Evolutionary conservation across 2,888 invertebrate species (phyloP).

Genomic region (Epistrophella euchroma): DNA sequence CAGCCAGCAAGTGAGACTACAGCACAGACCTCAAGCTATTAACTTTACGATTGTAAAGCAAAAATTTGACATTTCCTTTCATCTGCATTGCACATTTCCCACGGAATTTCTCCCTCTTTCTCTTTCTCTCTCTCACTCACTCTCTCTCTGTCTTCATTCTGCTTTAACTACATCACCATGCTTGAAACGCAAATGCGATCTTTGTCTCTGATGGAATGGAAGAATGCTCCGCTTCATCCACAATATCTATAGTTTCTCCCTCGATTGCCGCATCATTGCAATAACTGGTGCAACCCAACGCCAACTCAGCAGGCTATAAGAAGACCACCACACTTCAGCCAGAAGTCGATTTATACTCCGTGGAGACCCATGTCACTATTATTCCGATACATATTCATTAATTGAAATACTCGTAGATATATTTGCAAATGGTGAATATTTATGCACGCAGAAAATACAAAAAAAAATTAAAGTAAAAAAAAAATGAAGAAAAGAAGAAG

Average conservation of each 20-base stretch:
- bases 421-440: constrained; percentile 75
- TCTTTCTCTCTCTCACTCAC: background rate
- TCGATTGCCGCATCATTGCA: background rate
- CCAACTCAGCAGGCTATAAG: background rate
- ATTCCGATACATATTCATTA: constrained; percentile 76
- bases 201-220: constrained; percentile 30
- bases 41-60: constrained; percentile 70
- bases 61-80: constrained; percentile 75
- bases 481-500: constrained; percentile 9
- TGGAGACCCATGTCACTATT: constrained; percentile 74
- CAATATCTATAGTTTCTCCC: constrained; percentile 11
- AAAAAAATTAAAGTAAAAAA: constrained; percentile 21
- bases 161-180: background rate
- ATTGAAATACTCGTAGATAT: constrained; percentile 66
- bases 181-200: constrained; percentile 62
- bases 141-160: background rate
- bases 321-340: constrained; percentile 59
- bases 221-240: constrained; percentile 26
- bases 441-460: constrained; percentile 66
- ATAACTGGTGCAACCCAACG: constrained; percentile 5
- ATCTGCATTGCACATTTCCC: constrained; percentile 70
- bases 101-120: constrained; percentile 59
- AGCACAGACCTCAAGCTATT: constrained; percentile 35
- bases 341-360: constrained; percentile 62
- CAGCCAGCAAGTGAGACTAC: background rate